These are phyloP conservation scores for Pomatostomus ruficeps DNA, from an alignment of 2,113 vertebrate genomes.

Conservation along the genomic window DNA sequence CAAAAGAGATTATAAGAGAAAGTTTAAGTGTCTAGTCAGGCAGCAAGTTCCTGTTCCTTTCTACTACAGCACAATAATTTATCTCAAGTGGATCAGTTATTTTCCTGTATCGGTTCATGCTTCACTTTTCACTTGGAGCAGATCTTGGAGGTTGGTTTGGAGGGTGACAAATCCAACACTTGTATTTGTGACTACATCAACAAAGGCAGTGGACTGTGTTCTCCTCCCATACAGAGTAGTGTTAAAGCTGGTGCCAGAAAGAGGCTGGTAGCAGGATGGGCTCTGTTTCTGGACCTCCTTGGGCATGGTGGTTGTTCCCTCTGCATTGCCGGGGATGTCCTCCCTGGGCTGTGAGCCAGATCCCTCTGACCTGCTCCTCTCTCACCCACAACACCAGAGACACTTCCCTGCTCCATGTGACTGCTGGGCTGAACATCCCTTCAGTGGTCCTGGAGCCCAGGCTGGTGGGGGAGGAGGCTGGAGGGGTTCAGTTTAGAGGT, in stretches of 20 bases:
- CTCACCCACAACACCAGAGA: background rate
- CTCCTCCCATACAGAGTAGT: background rate
- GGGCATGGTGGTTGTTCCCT: background rate
- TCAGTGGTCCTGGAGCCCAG: background rate
- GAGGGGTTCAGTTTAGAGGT: background rate
- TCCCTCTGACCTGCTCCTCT: background rate
- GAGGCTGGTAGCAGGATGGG: background rate
- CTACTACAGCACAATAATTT: background rate
- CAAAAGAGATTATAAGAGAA: background rate
- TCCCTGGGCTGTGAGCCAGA: background rate
- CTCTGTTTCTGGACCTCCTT: background rate
- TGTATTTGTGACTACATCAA: too few species aligned
- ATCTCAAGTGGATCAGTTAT: background rate
- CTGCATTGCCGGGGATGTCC: background rate
- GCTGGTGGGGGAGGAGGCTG: background rate
- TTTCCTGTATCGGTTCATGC: background rate
- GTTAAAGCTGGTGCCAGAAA: background rate
- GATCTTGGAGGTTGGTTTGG: too few species aligned
- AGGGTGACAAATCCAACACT: background rate
- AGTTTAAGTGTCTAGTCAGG: background rate
- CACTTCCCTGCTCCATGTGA: fast-evolving
- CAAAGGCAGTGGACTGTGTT: background rate
- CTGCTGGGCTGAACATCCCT: background rate
- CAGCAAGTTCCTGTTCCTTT: background rate
- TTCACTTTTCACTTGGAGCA: background rate